Conservation (phyloP, 2,888 invertebrate genomes). For the Miltochrista miniata region DNA sequence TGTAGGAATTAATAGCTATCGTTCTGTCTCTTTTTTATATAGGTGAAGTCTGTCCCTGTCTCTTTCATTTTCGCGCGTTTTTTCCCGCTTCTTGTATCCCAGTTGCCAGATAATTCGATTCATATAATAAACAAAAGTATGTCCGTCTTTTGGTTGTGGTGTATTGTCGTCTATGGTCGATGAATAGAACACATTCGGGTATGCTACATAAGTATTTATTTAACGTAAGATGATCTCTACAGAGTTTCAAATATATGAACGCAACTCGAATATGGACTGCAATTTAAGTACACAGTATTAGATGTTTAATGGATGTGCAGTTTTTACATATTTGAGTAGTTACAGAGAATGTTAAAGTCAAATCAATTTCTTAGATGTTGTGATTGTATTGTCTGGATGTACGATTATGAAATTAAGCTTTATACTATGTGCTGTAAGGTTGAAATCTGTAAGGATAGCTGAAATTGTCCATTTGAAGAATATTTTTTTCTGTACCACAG, state of each 20-base stretch:
- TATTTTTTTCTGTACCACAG: too few species aligned
- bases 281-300: slow-evolving; percentile 61
- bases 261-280: slow-evolving; percentile 50
- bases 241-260: slow-evolving; percentile 31
- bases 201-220: slow-evolving; percentile 44
- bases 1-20: too few species aligned
- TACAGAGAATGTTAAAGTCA: neutral
- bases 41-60: too few species aligned
- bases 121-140: too few species aligned
- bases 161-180: too few species aligned
- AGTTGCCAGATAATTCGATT: too few species aligned
- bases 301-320: slow-evolving; percentile 24
- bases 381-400: slow-evolving; percentile 4
- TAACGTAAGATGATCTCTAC: slow-evolving; percentile 46
- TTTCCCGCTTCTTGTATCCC: too few species aligned
- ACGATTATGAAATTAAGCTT: slow-evolving; percentile 9
- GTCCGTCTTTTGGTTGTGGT: too few species aligned
- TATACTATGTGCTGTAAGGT: slow-evolving; percentile 4
- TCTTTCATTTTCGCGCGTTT: too few species aligned
- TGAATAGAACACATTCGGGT: neutral
- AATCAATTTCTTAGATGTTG: slow-evolving; percentile 1
- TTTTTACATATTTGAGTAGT: slow-evolving; percentile 8
- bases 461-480: too few species aligned
- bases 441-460: slow-evolving; percentile 6
- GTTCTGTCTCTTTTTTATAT: too few species aligned